Evolutionary conservation across 1,140 invertebrate species (phyloP).

Genomic region (Drosophila ficusphila): DNA sequence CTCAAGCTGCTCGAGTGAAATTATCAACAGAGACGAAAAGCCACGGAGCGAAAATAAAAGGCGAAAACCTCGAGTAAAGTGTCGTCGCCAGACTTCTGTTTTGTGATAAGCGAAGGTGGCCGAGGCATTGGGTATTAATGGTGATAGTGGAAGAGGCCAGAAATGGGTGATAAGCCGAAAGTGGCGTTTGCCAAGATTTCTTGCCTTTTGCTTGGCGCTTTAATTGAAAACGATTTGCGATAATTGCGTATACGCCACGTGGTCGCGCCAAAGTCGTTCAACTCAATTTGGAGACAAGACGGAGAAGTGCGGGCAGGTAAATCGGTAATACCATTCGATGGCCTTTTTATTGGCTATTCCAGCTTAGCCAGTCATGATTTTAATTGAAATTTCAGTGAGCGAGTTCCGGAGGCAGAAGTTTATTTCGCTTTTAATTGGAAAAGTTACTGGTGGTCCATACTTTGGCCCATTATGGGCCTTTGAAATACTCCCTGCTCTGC

Average conservation of each 20-base stretch:
- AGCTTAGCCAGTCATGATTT: constrained; percentile 18
- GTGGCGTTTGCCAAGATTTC: constrained; percentile 22
- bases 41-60: constrained; percentile 8
- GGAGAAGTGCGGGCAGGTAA: background rate
- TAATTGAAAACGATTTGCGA: constrained; percentile 27
- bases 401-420: constrained; percentile 31
- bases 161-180: constrained; percentile 46
- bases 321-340: constrained; percentile 29
- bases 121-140: constrained; percentile 56
- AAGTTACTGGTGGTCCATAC: constrained; percentile 19
- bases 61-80: constrained; percentile 5
- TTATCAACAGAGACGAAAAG: constrained; percentile 46
- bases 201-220: constrained; percentile 3
- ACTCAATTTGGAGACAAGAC: constrained; percentile 21
- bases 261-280: constrained; percentile 35
- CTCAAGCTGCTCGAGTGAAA: constrained; percentile 49
- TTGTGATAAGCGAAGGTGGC: constrained; percentile 51
- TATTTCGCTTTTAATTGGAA: constrained; percentile 42
- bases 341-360: constrained; percentile 27
- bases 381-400: constrained; percentile 53
- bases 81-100: constrained; percentile 42
- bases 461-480: constrained; percentile 21
- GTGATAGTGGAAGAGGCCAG: constrained; percentile 8
- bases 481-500: background rate
- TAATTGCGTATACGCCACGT: constrained; percentile 58